These are phyloP conservation scores for Gymnocephalus cernua DNA, from an alignment of 2,113 vertebrate species.

Conservation along the genomic window DNA sequence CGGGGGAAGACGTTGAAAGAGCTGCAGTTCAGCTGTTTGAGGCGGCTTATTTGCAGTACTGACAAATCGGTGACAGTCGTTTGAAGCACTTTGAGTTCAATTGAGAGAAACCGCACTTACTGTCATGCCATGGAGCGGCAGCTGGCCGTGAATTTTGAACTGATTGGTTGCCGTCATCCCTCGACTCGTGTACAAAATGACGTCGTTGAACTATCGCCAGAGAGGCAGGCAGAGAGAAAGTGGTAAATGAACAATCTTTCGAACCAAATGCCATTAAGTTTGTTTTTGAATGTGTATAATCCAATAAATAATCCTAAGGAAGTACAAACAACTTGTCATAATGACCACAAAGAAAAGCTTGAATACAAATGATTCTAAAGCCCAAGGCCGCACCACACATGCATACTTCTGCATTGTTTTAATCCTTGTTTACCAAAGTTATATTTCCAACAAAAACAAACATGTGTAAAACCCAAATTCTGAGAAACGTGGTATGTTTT, in stretches of 20 bases:
- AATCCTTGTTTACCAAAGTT: not conserved
- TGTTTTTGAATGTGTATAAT: not conserved
- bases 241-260: not conserved
- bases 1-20: constrained; percentile 17
- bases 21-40: constrained; percentile 43
- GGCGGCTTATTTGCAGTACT: constrained; percentile 48
- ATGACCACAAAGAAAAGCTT: not conserved
- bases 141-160: constrained; percentile 96
- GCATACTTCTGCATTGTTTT: not conserved
- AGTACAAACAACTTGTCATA: constrained; percentile 10
- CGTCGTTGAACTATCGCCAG: constrained; percentile 90
- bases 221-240: constrained; percentile 48
- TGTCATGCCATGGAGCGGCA: constrained; percentile 93
- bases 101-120: constrained; percentile 83
- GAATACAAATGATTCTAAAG: not conserved
- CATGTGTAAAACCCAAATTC: not conserved
- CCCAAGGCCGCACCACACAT: not conserved
- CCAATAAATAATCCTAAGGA: not conserved
- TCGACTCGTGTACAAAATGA: constrained; percentile 95
- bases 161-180: constrained; percentile 95
- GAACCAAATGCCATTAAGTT: not conserved
- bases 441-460: not conserved
- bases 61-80: constrained; percentile 55
- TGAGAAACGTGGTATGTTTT: constrained; percentile 22
- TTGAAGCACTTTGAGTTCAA: constrained; percentile 4